Percentiles rank a stretch among this genome's conserved stretches.
These are phyloP conservation scores for Eupleurogrammus muticus DNA, from an alignment of 2,797 vertebrate genomes.

Conservation along the genomic window DNA sequence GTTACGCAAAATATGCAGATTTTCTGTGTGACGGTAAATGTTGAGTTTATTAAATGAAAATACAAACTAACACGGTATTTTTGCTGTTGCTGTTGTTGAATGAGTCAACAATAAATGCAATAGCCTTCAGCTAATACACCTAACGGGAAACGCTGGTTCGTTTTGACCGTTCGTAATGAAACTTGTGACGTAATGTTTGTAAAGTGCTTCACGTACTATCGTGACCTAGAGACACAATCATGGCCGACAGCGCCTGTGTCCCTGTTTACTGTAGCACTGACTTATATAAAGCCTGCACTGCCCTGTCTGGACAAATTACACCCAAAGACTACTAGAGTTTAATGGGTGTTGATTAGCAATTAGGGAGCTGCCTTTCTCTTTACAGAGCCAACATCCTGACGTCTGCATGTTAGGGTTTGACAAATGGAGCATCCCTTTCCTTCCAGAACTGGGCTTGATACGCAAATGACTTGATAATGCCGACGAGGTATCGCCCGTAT, in stretches of 20 bases:
- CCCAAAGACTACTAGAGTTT: constrained; percentile 46
- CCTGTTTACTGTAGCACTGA: constrained; percentile 39
- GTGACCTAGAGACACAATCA: constrained; percentile 17
- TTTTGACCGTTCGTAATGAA: constrained; percentile 15
- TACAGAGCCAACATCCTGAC: constrained; percentile 56
- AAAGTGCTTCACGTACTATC: constrained; percentile 9
- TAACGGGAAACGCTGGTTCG: constrained; percentile 13
- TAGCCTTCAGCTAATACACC: neutral
- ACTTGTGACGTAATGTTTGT: constrained; percentile 12
- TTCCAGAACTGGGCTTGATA: constrained; percentile 57
- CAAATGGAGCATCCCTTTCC: constrained; percentile 65
- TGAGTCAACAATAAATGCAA: constrained; percentile 4
- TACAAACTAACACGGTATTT: too few species aligned
- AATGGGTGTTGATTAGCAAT: constrained; percentile 71
- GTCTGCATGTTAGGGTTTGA: constrained; percentile 72
- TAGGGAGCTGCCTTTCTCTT: constrained; percentile 59
- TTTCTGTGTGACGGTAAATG: too few species aligned
- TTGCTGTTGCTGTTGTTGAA: too few species aligned
- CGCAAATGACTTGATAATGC: constrained; percentile 71
- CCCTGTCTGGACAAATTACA: constrained; percentile 51
- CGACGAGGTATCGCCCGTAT: constrained; percentile 61
- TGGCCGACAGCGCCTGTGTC: constrained; percentile 19
- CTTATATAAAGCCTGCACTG: constrained; percentile 41
- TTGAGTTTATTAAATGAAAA: neutral
- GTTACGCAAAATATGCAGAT: too few species aligned